phyloP scores from a whole-genome alignment of 2,797 vertebrate genomes.

The Nasua narica region DNA sequence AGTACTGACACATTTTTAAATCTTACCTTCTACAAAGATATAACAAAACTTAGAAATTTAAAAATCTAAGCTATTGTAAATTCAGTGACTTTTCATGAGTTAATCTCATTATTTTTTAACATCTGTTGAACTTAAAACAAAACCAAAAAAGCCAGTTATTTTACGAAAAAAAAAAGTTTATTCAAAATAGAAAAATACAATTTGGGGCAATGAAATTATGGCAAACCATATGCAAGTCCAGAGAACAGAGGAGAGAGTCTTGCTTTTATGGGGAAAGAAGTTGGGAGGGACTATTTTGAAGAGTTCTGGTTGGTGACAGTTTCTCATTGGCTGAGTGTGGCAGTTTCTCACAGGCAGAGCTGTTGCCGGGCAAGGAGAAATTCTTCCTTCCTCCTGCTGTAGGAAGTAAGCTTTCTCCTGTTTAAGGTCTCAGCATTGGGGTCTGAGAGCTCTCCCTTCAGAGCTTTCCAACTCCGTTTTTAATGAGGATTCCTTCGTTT shows the following conservation, averaged over 20 bases:
- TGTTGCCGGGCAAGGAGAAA: not conserved
- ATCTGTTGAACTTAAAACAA: not conserved
- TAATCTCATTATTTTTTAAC: conserved; percentile 20
- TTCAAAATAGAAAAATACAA: not conserved
- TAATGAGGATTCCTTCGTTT: not conserved
- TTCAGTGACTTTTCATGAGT: conserved; percentile 23
- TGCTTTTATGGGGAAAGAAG: not conserved
- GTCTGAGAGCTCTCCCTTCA: not conserved
- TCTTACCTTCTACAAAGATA: conserved; percentile 23
- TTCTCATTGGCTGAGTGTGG: not conserved
- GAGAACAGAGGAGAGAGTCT: not conserved
- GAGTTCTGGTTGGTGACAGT: not conserved
- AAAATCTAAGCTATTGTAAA: not conserved
- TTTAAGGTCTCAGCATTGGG: not conserved
- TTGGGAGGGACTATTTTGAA: not conserved
- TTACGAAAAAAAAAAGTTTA: not conserved
- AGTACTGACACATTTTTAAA: not conserved
- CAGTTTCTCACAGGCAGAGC: not conserved
- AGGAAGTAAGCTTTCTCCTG: not conserved
- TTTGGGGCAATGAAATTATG: not conserved
- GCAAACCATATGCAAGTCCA: not conserved
- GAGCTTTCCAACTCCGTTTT: not conserved
- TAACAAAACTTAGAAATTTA: conserved; percentile 34
- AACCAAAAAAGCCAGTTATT: not conserved
- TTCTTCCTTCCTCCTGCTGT: not conserved